phyloP scores from a whole-genome alignment of 2,888 invertebrate species.

The Onthophagus sagittarius region DNA sequence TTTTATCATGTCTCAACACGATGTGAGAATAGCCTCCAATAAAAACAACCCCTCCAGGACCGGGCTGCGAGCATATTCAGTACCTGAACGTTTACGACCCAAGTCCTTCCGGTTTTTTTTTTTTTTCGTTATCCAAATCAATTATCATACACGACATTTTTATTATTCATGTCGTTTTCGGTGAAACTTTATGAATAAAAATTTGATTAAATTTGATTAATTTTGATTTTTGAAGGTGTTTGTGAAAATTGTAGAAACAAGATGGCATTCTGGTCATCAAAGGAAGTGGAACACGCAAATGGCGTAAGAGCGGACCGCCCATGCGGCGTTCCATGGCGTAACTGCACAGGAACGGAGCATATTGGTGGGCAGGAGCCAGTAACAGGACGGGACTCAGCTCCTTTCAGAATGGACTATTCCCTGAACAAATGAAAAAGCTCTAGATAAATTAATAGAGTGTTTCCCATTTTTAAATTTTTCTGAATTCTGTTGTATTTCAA shows the following conservation, averaged over 20 bases:
- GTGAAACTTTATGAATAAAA: too few species aligned
- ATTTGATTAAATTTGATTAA: too few species aligned
- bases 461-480: neutral
- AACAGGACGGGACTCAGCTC: constrained; percentile 5
- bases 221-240: neutral
- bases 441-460: neutral
- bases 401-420: neutral
- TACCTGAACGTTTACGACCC: constrained; percentile 38
- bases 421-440: neutral
- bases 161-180: neutral
- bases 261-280: constrained; percentile 7
- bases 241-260: neutral
- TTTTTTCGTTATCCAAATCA: neutral
- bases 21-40: constrained; percentile 35
- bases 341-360: constrained; percentile 2
- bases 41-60: constrained; percentile 32
- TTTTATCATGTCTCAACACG: constrained; percentile 33
- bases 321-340: constrained; percentile 5
- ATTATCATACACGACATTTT: neutral
- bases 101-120: constrained; percentile 27
- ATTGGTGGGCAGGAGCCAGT: constrained; percentile 5
- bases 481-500: neutral
- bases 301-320: constrained; percentile 7
- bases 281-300: constrained; percentile 5
- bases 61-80: constrained; percentile 16